A percentile compares a stretch with the other conserved stretches of the same genome.
phyloP scores from a whole-genome alignment of 2,888 invertebrate genomes.

The Caenorhabditis sp. region DNA sequence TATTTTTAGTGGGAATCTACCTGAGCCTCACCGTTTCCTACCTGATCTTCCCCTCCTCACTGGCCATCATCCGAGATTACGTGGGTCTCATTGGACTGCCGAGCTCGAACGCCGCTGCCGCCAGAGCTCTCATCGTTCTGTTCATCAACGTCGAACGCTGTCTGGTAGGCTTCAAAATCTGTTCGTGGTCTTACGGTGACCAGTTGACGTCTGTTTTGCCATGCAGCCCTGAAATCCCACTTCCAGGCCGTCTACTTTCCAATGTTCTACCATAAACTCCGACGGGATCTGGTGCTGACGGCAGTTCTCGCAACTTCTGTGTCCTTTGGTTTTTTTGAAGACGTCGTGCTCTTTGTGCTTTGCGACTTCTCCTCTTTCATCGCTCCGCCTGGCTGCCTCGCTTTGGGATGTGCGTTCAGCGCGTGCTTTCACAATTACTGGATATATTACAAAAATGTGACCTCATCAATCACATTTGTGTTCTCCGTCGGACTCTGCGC shows the following conservation, averaged over 20 bases:
- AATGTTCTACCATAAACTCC: not conserved
- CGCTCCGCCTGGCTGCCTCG: not conserved
- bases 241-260: not conserved
- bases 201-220: too few relatives aligned
- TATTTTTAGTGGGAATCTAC: slow-evolving; percentile 1
- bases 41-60: not conserved
- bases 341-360: not conserved
- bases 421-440: slow-evolving; percentile 10
- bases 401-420: not conserved
- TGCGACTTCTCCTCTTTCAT: not conserved
- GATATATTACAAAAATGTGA: not conserved
- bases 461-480: not conserved
- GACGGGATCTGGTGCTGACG: too few relatives aligned
- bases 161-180: too few relatives aligned
- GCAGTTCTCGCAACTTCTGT: not conserved
- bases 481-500: not conserved
- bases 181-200: too few relatives aligned
- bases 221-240: too few relatives aligned
- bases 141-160: not conserved
- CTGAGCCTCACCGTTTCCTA: not conserved
- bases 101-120: slow-evolving; percentile 1
- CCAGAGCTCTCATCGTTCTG: not conserved
- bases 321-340: slow-evolving; percentile 1
- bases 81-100: not conserved
- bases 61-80: not conserved